Base-by-base conservation (phyloP, 2,797 vertebrate species). In the Adelosebastes latens region DNA sequence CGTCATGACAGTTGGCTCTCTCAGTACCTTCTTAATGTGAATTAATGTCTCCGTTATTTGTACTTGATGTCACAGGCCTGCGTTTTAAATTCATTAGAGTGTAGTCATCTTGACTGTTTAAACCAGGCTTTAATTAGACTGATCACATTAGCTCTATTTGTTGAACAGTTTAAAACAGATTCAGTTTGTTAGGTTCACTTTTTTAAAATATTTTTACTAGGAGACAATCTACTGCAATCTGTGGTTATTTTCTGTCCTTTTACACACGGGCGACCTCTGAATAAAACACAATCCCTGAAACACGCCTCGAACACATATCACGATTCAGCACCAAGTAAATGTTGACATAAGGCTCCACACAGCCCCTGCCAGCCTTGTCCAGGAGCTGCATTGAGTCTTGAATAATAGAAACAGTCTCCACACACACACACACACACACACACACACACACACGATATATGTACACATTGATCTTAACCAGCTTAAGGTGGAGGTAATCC, bases 401-500 rank as follows among this genome's bases (percentile, higher is more conserved):
- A 90, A 88, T 89, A 90, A 91, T 88, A 73, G 72, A 90, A 84
- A 83, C 67, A 60, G 78, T 74, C 79, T 79, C 25, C 42, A 12
- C 77, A 71, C 77, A 77, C 70, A 75, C 72, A 22, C 5, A 31
- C 59, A 34, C 69, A 56, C 55, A 58, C 65, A 53, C 59, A 52
- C 24, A 72, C 72, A 81, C 65, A 80, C 68, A 62, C 74, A 49
- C 25, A 14, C 8, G 4, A 12, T 72, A 61, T 80, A 87, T 83
- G 82, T 76, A 84, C 69, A 66, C 88, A 87, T 88, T 89, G 88
- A 92, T 92, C 86, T 86, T 77, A 75, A 91, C 88, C 87, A 78
- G 77, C 82, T 89, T 86, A 87, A 71, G 82, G 87, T 91, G 91
- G 86, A 88, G 81, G 79, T 91, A 89, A 92, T 93, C 89, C 84